Base-by-base conservation (phyloP, 2,888 invertebrate genomes). In the Xestia xanthographa region DNA sequence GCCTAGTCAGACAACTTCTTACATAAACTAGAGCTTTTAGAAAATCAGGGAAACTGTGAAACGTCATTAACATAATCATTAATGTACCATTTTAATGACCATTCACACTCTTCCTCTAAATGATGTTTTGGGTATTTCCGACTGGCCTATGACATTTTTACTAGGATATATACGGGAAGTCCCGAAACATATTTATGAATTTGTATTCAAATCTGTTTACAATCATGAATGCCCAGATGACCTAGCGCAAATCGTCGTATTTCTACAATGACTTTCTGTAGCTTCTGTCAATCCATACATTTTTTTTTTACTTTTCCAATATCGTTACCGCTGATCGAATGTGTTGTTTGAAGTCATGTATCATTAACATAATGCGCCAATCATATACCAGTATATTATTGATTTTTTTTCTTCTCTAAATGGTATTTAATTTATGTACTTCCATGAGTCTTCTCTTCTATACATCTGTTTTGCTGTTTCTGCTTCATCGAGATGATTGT, bases 181-280 rank as follows among this genome's bases (percentile, higher is more conserved):
- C 12, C 63, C 50, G 8, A 68, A 29, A 29, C 50, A 38, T 80
- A 60, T 29, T 63, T 11, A 45, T 45, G 29, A 29, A 58, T 34
- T 34, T 34, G 34, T 34, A 34, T 34, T 34, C 17, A 48, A 11
- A 50, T 75, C 45, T 26, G 5, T 5, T 53, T 5, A 26, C 48
- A 3, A 48, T 20, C n/a, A 26, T 68, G 29, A 12, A 29, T 53
- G 5, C 20, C 8, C 63, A 17, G 41, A 41, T n/a, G n/a, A 9
- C 8, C 17, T 63, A 41, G 14, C 20, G n/a, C 8, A 12, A n/a
- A n/a, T n/a, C n/a, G n/a, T n/a, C n/a, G n/a, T n/a, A n/a, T n/a
- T 34, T 34, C 34, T 34, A 34, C 20, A n/a, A 26, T 12, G 14
- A 12, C 53, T 53, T 53, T 53, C 12, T 53, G n/a, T n/a, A 53